Conservation (phyloP, 2,888 invertebrate species). For the Lepidocyrtinus sp. region DNA sequence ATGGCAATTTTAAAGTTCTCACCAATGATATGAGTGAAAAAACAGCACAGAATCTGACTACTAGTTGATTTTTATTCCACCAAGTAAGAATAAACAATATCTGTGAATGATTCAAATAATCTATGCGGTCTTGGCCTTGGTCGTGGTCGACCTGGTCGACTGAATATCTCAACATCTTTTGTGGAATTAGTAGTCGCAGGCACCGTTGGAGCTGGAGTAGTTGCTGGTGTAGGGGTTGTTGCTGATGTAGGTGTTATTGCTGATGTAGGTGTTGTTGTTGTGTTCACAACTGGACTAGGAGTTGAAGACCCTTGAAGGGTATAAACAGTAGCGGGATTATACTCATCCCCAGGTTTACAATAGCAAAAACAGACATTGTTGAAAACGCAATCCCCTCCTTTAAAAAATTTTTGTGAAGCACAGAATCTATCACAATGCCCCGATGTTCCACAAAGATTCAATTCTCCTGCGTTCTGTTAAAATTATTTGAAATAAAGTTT, state of each 20-base stretch:
- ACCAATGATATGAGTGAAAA: too few species aligned
- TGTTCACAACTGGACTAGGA: too few species aligned
- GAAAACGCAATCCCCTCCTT: conserved; percentile 52
- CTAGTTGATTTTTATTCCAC: too few species aligned
- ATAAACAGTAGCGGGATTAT: conserved; percentile 35
- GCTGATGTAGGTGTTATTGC: not conserved
- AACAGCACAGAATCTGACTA: too few species aligned
- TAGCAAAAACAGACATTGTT: conserved; percentile 55
- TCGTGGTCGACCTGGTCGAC: not conserved
- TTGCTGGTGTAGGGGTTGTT: not conserved
- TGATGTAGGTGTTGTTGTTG: too few species aligned
- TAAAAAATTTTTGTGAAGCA: conserved; percentile 24
- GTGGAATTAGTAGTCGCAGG: not conserved
- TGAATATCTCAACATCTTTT: not conserved
- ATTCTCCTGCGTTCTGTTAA: conserved; percentile 44
- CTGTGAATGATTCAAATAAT: too few species aligned
- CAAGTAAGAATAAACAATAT: too few species aligned
- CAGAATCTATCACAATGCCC: conserved; percentile 49
- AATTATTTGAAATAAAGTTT: too few species aligned
- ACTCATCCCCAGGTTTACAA: conserved; percentile 23
- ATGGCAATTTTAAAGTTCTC: too few species aligned
- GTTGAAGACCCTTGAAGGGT: not conserved
- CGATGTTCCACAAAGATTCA: conserved; percentile 30
- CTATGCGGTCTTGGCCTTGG: not conserved
- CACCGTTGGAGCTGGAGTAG: not conserved